A percentile compares a stretch with the other conserved stretches of the same genome.
phyloP scores from a whole-genome alignment of 1,140 invertebrate species.

The Drosophila orosa region DNA sequence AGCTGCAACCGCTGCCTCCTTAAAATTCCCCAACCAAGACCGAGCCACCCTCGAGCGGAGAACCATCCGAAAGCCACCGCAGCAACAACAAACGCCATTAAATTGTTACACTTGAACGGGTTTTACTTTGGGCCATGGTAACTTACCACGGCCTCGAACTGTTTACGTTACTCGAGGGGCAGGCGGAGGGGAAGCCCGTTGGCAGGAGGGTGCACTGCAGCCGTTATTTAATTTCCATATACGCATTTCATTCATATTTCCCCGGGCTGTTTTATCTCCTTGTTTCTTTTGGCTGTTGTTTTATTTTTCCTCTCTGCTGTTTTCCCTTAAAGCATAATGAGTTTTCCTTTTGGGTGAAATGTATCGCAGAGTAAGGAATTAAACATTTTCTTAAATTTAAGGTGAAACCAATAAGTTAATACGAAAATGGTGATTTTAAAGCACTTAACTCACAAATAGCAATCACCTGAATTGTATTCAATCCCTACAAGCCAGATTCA shows the following conservation, averaged over 20 bases:
- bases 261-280: constrained; percentile 26
- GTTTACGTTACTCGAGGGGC: constrained; percentile 28
- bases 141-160: constrained; percentile 54
- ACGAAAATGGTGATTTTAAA: not conserved
- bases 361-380: not conserved
- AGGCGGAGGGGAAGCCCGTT: not conserved
- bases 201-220: constrained; percentile 28
- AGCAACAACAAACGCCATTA: constrained; percentile 77
- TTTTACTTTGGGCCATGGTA: constrained; percentile 77
- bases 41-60: constrained; percentile 4
- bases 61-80: constrained; percentile 10
- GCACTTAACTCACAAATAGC: not conserved
- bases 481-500: not conserved
- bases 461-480: not conserved
- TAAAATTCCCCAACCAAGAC: constrained; percentile 17
- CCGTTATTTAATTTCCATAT: constrained; percentile 75
- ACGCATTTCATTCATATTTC: constrained; percentile 76
- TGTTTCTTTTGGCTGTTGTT: constrained; percentile 24
- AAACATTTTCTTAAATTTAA: not conserved
- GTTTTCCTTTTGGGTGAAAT: constrained; percentile 9
- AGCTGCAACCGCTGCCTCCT: constrained; percentile 43
- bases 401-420: no score
- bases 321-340: constrained; percentile 13
- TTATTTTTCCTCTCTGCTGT: constrained; percentile 39
- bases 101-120: constrained; percentile 83